phyloP scores from a whole-genome alignment of 1,140 invertebrate species.

The Streblospio benedicti region DNA sequence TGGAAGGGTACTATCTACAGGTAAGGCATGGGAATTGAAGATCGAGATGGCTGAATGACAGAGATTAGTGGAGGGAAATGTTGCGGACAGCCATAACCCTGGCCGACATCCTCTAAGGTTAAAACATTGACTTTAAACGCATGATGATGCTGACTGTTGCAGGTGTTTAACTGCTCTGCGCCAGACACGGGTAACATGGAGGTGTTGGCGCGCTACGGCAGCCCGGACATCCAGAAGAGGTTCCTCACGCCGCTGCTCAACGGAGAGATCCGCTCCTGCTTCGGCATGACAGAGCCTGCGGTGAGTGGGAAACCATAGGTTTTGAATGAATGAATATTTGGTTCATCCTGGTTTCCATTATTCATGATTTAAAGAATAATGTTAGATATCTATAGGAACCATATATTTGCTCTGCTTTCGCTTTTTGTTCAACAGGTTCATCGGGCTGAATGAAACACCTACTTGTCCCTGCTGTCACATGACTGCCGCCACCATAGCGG shows the following conservation, averaged over 20 bases:
- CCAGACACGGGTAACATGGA: constrained; percentile 53
- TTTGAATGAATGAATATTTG: too few species aligned
- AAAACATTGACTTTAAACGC: too few species aligned
- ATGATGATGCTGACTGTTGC: neutral
- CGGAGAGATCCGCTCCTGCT: constrained; percentile 49
- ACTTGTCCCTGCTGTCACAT: too few species aligned
- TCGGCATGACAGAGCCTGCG: constrained; percentile 51
- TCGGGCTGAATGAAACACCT: neutral
- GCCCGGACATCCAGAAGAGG: constrained; percentile 44
- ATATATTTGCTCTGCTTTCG: too few species aligned
- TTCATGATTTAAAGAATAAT: neutral
- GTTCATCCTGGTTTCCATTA: too few species aligned
- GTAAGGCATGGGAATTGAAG: too few species aligned
- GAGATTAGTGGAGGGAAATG: too few species aligned
- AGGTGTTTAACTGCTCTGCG: constrained; percentile 49
- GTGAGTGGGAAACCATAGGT: constrained; percentile 22
- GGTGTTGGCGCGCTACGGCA: constrained; percentile 48
- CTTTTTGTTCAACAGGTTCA: neutral
- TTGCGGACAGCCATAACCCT: too few species aligned
- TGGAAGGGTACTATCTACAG: too few species aligned
- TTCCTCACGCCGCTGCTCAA: constrained; percentile 46
- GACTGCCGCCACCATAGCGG: too few species aligned
- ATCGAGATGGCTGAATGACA: too few species aligned
- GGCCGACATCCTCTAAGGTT: too few species aligned
- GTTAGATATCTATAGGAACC: neutral